Base-by-base conservation (phyloP, 2,113 vertebrate species). In the Salvator merianae region DNA sequence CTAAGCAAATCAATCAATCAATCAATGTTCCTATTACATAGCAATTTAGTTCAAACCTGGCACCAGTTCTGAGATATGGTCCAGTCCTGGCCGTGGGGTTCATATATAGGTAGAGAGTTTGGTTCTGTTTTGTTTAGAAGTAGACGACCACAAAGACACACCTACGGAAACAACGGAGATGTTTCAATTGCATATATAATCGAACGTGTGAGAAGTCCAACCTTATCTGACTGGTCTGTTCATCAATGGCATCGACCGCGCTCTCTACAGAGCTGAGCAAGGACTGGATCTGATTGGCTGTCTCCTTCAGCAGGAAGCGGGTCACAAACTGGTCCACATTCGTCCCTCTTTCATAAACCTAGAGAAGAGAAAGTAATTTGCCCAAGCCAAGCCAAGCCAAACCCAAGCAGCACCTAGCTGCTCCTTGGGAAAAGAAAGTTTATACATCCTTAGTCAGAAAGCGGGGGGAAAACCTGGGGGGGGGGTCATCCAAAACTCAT, bases 271-370 rank as follows among this genome's bases (percentile, higher is more conserved):
- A 99, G 94, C 94, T 99, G 83, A 99, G 97, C 86, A 99, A 97
- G 0, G 98, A 99, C 95, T 99, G 98, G 86, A 98, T 98, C 96
- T 99, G 98, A 96, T 95, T 99, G 38, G 98, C 98, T 0, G 98
- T 98, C 93, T 99, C 98, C 95, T 99, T 99, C 95, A 99, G 95
- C 86, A 99, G 96, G 94, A 99, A 99, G 65, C 98, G 98, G 1
- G 98, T 98, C 91, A 99, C 98, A 65, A 99, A 99, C 94, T 98
- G 98, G 92, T 99, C 98, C 96, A 99, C 97, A 0, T 97, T 97
- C 94, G 95, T 98, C 84, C 98, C 98, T 0, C 96, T 96, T 94
- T 99, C 99, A 0, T 99, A 99, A 12, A 99, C 98, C 99, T 99
- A 95, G 1, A 22, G 68, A 6, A 43, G 78, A 4, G 66, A 0